Evolutionary conservation across 2,113 vertebrate species (phyloP).

Genomic region (Formicarius rufipectus): DNA sequence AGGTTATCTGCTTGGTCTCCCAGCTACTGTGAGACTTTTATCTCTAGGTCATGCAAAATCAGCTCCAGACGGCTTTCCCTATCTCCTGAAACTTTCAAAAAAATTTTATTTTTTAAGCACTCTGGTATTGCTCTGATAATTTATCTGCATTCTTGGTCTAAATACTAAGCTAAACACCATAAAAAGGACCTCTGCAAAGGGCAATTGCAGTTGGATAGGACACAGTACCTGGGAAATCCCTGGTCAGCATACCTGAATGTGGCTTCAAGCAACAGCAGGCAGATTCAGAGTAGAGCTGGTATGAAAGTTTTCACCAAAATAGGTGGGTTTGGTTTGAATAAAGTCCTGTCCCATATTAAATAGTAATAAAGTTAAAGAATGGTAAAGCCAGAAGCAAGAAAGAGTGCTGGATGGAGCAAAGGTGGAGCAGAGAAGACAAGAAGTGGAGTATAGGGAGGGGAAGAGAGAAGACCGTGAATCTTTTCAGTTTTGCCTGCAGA

Average conservation of each 20-base stretch:
- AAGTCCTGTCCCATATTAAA: not conserved
- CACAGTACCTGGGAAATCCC: not conserved
- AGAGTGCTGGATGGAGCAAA: not conserved
- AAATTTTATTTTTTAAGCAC: not conserved
- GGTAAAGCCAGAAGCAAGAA: not conserved
- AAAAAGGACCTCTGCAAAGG: not conserved
- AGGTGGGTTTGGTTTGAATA: not conserved
- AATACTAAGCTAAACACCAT: not conserved
- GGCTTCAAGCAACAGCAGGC: not conserved
- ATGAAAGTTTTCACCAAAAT: not conserved
- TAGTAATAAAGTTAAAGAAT: not conserved
- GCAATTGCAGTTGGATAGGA: not conserved
- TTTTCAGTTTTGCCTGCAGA: not conserved
- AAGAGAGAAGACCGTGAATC: not conserved
- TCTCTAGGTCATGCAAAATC: not conserved
- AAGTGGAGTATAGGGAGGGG: not conserved
- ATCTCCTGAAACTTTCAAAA: not conserved
- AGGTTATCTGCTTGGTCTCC: not conserved
- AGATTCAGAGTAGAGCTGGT: not conserved
- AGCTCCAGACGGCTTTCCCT: not conserved
- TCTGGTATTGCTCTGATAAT: not conserved
- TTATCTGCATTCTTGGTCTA: not conserved
- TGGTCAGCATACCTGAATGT: not conserved
- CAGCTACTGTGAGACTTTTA: not conserved
- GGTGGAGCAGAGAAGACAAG: not conserved